Evolutionary conservation across 2,797 vertebrate species (phyloP).

Genomic region (Pantherophis vulpinus): DNA sequence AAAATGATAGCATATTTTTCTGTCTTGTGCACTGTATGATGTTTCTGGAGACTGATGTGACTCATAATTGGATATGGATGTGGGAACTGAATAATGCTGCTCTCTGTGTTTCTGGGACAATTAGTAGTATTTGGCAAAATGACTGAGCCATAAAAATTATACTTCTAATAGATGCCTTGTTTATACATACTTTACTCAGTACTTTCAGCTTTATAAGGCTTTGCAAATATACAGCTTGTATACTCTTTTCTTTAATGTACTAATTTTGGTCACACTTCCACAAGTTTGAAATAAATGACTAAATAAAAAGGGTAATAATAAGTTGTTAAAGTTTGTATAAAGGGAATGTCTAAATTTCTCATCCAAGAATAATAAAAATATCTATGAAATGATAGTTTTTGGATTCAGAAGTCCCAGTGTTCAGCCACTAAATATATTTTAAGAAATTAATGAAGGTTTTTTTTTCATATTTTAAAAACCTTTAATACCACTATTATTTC

Average conservation of each 20-base stretch:
- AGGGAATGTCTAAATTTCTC: neutral
- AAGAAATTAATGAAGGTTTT: neutral
- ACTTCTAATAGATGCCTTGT: neutral
- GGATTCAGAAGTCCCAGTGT: slow-evolving; percentile 26
- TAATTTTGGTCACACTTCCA: neutral
- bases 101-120: neutral
- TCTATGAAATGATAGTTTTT: neutral
- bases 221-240: neutral
- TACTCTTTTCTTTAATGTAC: neutral
- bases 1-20: neutral
- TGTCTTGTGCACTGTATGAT: neutral
- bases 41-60: neutral
- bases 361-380: neutral
- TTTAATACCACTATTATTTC: neutral
- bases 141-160: neutral
- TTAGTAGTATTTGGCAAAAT: neutral
- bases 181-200: neutral
- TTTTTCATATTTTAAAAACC: neutral
- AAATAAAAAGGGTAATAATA: neutral
- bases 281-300: neutral
- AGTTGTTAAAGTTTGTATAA: neutral
- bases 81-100: neutral
- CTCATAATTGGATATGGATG: neutral
- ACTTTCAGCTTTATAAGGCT: neutral
- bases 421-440: neutral